Evolutionary conservation across 1,140 invertebrate species (phyloP).

Genomic region (Drosophila bifasciata): DNA sequence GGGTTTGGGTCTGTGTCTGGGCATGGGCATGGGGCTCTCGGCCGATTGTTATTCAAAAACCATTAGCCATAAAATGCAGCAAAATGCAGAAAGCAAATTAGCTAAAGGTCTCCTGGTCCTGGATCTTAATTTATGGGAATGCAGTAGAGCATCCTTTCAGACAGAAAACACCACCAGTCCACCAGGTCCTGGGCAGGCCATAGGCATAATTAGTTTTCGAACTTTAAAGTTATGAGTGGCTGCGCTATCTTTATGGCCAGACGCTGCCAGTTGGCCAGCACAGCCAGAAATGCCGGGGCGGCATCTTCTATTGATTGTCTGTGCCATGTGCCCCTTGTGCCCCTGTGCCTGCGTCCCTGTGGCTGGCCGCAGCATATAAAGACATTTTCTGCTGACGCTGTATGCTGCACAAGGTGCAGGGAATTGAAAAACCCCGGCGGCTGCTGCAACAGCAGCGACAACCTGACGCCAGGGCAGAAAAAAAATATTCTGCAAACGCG

Average conservation of each 20-base stretch:
- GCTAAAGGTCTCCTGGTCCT: conserved; percentile 10
- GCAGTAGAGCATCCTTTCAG: conserved; percentile 41
- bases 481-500: conserved; percentile 51
- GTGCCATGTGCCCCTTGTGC: conserved; percentile 17
- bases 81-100: conserved; percentile 70
- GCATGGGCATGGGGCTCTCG: background rate
- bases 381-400: conserved; percentile 69
- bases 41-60: conserved; percentile 74
- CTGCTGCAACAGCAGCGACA: conserved; percentile 67
- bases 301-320: conserved; percentile 8
- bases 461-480: conserved; percentile 67
- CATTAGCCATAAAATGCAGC: conserved; percentile 80
- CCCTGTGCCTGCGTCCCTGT: conserved; percentile 39
- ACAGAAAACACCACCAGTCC: background rate
- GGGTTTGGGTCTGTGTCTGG: background rate
- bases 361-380: conserved; percentile 49
- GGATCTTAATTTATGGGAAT: conserved; percentile 74
- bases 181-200: conserved; percentile 34
- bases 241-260: conserved; percentile 76
- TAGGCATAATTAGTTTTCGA: conserved; percentile 82
- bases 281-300: no score
- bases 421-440: conserved; percentile 54
- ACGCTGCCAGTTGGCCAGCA: conserved; percentile 16
- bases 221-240: conserved; percentile 77
- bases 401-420: conserved; percentile 56